Evolutionary conservation across 2,113 vertebrate species (phyloP).

Genomic region (Taurulus bubalis): DNA sequence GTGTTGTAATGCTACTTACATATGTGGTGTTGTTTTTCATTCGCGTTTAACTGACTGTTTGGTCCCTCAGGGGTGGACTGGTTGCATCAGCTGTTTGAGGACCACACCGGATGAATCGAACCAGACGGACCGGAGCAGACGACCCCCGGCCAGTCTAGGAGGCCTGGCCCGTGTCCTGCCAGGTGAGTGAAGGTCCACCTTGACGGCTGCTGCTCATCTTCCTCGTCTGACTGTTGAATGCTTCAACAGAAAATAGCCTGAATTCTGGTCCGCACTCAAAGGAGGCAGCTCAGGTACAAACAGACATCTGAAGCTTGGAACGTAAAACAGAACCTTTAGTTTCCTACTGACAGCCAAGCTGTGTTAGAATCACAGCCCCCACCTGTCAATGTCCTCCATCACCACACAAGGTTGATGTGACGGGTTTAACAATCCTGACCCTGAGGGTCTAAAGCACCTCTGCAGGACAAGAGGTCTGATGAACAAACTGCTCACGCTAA

Average conservation of each 20-base stretch:
- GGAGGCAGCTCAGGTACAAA: background rate
- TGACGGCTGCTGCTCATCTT: background rate
- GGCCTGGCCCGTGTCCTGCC: slow-evolving; percentile 69
- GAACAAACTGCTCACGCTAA: too few relatives aligned
- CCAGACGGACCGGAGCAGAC: slow-evolving; percentile 30
- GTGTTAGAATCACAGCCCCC: too few relatives aligned
- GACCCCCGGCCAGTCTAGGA: slow-evolving; percentile 54
- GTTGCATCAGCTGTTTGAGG: slow-evolving; percentile 28
- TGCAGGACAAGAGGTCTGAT: too few relatives aligned
- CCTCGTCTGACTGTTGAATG: slow-evolving; percentile 5
- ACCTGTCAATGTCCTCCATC: too few relatives aligned
- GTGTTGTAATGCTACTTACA: background rate
- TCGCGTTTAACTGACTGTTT: background rate
- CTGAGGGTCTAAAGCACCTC: too few relatives aligned
- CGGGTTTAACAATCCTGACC: too few relatives aligned
- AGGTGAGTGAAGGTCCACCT: slow-evolving; percentile 55
- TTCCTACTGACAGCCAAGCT: too few relatives aligned
- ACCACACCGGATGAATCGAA: slow-evolving; percentile 54
- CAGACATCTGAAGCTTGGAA: too few relatives aligned
- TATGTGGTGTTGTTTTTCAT: background rate
- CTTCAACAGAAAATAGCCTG: background rate
- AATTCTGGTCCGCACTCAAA: too few relatives aligned
- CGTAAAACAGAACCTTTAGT: too few relatives aligned
- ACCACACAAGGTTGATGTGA: too few relatives aligned
- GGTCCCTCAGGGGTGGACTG: slow-evolving; percentile 37